These are phyloP conservation scores for Polia nebulosa DNA, from an alignment of 2,888 invertebrate genomes.

Conservation along the genomic window DNA sequence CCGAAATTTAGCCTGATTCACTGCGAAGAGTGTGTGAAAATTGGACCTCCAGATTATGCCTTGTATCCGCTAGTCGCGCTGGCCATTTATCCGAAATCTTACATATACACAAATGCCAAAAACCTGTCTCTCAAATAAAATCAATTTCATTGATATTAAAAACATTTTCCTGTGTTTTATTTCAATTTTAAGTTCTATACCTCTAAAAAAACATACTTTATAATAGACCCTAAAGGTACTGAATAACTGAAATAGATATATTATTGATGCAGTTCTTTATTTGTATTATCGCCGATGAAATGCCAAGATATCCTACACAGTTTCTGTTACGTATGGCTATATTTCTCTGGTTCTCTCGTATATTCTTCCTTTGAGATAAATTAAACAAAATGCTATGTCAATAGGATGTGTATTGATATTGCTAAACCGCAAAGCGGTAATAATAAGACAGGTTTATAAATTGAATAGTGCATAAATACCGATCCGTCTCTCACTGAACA, in stretches of 20 bases:
- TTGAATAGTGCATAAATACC: slow-evolving; percentile 24
- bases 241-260: neutral
- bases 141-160: no score
- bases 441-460: slow-evolving; percentile 20
- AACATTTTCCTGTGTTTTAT: no score
- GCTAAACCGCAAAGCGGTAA: neutral
- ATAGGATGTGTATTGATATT: slow-evolving; percentile 40
- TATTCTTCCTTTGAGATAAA: slow-evolving; percentile 30
- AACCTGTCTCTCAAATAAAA: no score
- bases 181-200: no score
- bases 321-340: neutral
- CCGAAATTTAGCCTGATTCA: no score
- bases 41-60: no score
- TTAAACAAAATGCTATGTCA: slow-evolving; percentile 20
- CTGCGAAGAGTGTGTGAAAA: no score
- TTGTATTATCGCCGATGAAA: neutral
- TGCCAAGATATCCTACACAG: neutral
- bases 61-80: no score
- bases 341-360: slow-evolving; percentile 5
- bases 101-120: no score
- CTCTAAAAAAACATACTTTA: no score
- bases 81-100: no score
- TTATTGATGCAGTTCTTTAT: neutral
- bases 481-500: slow-evolving; percentile 6
- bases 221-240: neutral